Evolutionary conservation across 1,140 invertebrate genomes (phyloP), one percentile per base, ranked within the genome.

Genomic region (Aphidius ervi): DNA sequence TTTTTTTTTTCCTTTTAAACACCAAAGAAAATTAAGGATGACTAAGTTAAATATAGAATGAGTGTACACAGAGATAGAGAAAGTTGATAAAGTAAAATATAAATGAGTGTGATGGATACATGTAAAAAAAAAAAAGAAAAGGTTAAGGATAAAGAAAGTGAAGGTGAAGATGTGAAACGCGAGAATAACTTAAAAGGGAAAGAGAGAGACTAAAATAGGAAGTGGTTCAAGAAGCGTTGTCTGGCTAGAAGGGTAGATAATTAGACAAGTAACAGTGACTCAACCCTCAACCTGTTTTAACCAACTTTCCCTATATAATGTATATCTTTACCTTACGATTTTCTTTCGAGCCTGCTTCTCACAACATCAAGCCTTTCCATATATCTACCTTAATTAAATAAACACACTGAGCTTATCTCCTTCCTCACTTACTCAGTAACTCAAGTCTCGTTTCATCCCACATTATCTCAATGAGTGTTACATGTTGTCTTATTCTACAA

Each of bases 381-480:
- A 64, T 68, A 72, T 71, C 67, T 67, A 70, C 67, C 66, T 73
- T 74, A 74, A 74, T 74, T 74, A 74, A 74, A 74, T 74, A 74
- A 73, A 73, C 73, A 66, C 73, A 68, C 65, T 63, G 58, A 16
- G 16, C 16, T 16, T 16, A 16, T 16, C 16, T 16, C 16, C 16
- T 16, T 16, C 16, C 16, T 16, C 16, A 16, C 16, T 16, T 16
- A 16, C 16, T 16, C 67, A 65, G 68, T 67, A 71, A 68, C 68
- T 66, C 67, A 64, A 63, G 66, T 68, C 65, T 61, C 41, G 20
- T 50, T 42, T 47, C 31, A 47, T 23, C 56, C 45, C 46, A 58
- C 39, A 42, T 37, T 48, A 40, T 48, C 52, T 49, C 40, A 43
- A 20, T 39, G 20, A 58, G 52, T 57, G 52, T 56, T 9, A 53